Evolutionary conservation across 1,140 invertebrate species (phyloP).

Genomic region (Melanaphis sacchari): DNA sequence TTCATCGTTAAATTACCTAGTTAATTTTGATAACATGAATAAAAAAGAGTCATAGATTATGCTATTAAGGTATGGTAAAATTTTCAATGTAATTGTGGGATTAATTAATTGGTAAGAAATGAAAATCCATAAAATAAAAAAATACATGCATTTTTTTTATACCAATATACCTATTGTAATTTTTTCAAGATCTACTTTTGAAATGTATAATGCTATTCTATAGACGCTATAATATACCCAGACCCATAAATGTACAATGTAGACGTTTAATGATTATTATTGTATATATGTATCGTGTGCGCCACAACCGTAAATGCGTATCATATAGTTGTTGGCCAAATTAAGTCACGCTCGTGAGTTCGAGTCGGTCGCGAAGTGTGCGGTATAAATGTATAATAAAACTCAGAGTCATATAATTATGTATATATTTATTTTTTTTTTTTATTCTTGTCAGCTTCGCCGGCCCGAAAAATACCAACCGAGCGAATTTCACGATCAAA

Average conservation of each 20-base stretch:
- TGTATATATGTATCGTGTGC: not conserved
- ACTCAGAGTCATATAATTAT: not conserved
- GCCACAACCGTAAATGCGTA: not conserved
- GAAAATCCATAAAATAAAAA: too few relatives aligned
- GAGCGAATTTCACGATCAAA: constrained; percentile 30
- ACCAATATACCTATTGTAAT: too few relatives aligned
- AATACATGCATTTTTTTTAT: too few relatives aligned
- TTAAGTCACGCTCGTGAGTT: not conserved
- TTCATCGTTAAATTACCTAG: too few relatives aligned
- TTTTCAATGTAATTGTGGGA: too few relatives aligned
- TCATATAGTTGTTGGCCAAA: not conserved
- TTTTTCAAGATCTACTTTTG: too few relatives aligned
- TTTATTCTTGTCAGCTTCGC: not conserved
- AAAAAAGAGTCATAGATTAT: too few relatives aligned
- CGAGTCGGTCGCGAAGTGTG: not conserved
- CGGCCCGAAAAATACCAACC: not conserved
- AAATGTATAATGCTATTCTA: not conserved
- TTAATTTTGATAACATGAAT: too few relatives aligned
- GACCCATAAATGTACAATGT: not conserved
- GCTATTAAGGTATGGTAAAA: too few relatives aligned
- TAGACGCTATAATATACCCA: not conserved
- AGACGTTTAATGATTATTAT: not conserved
- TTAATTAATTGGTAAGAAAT: too few relatives aligned
- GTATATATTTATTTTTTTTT: not conserved
- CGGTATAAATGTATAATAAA: not conserved